A percentile compares a stretch with the other conserved stretches of the same genome.
Conservation (phyloP, 1,140 invertebrate species). For the Ceratoteleas bidentatus region DNA sequence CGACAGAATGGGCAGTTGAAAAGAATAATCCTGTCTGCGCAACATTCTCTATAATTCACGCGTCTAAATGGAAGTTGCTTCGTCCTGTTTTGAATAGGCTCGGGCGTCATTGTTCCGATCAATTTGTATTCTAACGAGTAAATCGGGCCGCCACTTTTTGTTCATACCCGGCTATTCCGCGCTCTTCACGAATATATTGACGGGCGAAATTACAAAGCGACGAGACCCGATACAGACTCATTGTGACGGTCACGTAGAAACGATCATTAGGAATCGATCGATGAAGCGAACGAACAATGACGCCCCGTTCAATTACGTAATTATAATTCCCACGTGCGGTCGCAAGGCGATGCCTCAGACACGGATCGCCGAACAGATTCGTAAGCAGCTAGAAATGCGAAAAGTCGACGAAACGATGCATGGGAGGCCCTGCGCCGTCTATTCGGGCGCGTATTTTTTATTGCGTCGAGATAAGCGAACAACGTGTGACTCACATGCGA, state of each 20-base stretch:
- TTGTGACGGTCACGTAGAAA: constrained; percentile 63
- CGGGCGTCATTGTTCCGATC: constrained; percentile 33
- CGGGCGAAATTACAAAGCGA: constrained; percentile 54
- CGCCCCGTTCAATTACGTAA: constrained; percentile 60
- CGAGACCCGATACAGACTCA: constrained; percentile 48
- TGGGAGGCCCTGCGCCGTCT: constrained; percentile 8
- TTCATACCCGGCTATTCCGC: constrained; percentile 51
- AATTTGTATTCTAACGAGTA: constrained; percentile 52
- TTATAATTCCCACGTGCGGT: constrained; percentile 63
- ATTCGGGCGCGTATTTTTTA: constrained; percentile 21
- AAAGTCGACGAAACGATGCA: constrained; percentile 27
- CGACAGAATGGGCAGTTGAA: no score
- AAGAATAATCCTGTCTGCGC: neutral
- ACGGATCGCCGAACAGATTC: constrained; percentile 16
- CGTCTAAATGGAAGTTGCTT: constrained; percentile 8
- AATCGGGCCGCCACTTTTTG: constrained; percentile 40
- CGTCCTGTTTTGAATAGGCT: constrained; percentile 11
- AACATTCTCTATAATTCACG: constrained; percentile 25
- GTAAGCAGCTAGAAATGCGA: constrained; percentile 43
- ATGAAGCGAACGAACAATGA: constrained; percentile 59
- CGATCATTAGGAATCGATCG: constrained; percentile 66
- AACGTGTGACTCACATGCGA: constrained; percentile 34
- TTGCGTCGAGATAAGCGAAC: constrained; percentile 23
- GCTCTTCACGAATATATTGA: constrained; percentile 35
- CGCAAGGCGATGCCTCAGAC: constrained; percentile 31